Percentiles rank a stretch among this genome's conserved stretches.
phyloP scores from a whole-genome alignment of 2,113 vertebrate genomes.

The Eulemur rufifrons region DNA sequence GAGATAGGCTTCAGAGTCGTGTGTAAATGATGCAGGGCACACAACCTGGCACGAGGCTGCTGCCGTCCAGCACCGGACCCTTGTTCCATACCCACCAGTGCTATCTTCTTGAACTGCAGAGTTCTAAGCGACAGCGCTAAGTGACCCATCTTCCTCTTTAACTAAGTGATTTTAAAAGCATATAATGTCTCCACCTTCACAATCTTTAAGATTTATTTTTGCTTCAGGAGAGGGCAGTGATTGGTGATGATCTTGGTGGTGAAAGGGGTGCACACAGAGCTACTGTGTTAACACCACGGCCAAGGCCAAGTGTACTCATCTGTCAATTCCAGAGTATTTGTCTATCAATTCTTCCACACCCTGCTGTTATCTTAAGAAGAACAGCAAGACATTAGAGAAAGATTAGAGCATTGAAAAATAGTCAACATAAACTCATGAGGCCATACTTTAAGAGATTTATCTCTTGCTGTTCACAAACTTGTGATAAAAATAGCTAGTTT shows the following conservation, averaged over 20 bases:
- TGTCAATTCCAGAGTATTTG: neutral
- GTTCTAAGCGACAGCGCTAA: too few relatives aligned
- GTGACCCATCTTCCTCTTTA: neutral
- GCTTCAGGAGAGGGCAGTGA: neutral
- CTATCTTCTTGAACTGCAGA: neutral
- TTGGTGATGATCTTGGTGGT: neutral
- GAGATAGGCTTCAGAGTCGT: neutral
- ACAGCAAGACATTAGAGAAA: neutral
- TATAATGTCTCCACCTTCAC: neutral
- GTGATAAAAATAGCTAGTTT: neutral
- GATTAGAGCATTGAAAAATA: neutral
- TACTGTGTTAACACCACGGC: neutral
- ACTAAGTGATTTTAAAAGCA: neutral
- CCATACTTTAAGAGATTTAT: neutral
- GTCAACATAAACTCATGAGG: neutral
- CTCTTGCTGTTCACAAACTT: neutral
- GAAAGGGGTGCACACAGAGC: neutral
- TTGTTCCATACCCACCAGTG: too few relatives aligned
- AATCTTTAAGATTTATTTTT: neutral
- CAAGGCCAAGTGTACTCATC: neutral
- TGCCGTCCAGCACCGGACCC: neutral
- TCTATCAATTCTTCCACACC: neutral
- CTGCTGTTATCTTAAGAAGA: neutral
- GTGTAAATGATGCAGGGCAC: neutral
- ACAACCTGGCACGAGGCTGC: neutral